Percentiles rank a stretch among this genome's conserved stretches.
Evolutionary conservation across 2,113 vertebrate species (phyloP).

Genomic region (Sclerurus mexicanus): DNA sequence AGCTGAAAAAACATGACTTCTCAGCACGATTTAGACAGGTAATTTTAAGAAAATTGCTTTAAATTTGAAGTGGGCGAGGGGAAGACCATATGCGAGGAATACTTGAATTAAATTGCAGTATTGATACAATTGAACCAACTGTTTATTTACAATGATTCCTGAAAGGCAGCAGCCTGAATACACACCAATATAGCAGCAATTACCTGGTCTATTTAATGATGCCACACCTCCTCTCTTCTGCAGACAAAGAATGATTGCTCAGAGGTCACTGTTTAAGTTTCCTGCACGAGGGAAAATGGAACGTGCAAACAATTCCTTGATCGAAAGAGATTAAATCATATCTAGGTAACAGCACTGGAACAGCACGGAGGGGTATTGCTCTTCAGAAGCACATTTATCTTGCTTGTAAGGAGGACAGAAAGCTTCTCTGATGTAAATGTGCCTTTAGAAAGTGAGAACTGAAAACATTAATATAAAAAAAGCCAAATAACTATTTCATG

Average conservation of each 20-base stretch:
- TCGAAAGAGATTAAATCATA: background rate
- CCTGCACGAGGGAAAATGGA: background rate
- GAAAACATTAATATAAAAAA: slow-evolving; percentile 71
- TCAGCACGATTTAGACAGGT: background rate
- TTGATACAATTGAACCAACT: slow-evolving; percentile 28
- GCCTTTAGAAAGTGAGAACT: slow-evolving; percentile 73
- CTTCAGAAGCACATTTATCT: slow-evolving; percentile 15
- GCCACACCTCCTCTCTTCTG: background rate
- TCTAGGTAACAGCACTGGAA: background rate
- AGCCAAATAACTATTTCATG: slow-evolving; percentile 74
- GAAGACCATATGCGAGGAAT: background rate
- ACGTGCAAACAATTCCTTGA: background rate
- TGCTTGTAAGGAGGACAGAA: slow-evolving; percentile 40
- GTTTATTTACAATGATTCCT: slow-evolving; percentile 63
- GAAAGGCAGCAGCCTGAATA: slow-evolving; percentile 56
- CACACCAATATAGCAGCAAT: slow-evolving; percentile 43
- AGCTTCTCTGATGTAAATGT: slow-evolving; percentile 69
- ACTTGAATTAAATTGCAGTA: slow-evolving; percentile 28
- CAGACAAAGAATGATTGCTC: slow-evolving; percentile 15
- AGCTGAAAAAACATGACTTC: background rate
- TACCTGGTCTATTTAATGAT: slow-evolving; percentile 18
- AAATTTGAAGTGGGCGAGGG: background rate
- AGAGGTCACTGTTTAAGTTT: slow-evolving; percentile 28
- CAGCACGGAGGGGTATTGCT: background rate
- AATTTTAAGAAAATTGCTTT: background rate